phyloP scores from a whole-genome alignment of 2,888 invertebrate species.

The Axea sp. region DNA sequence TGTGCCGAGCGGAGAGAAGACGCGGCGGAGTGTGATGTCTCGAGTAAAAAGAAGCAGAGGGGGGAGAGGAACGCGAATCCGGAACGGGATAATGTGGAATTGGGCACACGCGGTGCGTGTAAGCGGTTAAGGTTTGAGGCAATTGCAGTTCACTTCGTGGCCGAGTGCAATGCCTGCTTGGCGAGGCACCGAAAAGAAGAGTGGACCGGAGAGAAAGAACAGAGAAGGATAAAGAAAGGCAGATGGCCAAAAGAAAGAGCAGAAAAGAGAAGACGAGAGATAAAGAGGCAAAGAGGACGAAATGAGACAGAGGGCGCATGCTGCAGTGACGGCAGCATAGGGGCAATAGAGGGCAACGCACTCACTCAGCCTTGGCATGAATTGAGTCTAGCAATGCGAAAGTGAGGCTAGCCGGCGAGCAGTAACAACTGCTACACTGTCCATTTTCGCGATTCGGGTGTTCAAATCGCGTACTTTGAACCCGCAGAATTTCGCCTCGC shows the following conservation, averaged over 20 bases:
- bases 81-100: constrained; percentile 71
- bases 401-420: constrained; percentile 75
- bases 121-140: constrained; percentile 74
- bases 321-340: constrained; percentile 74
- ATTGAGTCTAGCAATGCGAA: constrained; percentile 80
- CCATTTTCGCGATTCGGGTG: constrained; percentile 39
- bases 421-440: constrained; percentile 68
- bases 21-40: constrained; percentile 45
- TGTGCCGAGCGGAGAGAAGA: constrained; percentile 11
- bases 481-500: constrained; percentile 40
- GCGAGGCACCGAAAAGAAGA: constrained; percentile 62
- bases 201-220: constrained; percentile 47
- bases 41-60: constrained; percentile 30
- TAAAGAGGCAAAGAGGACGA: constrained; percentile 12
- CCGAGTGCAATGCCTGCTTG: constrained; percentile 68
- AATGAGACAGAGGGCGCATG: constrained; percentile 56
- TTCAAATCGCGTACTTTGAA: constrained; percentile 44
- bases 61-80: constrained; percentile 55
- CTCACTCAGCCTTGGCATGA: constrained; percentile 80
- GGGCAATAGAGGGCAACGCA: constrained; percentile 79
- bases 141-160: constrained; percentile 71
- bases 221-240: constrained; percentile 9
- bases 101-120: constrained; percentile 73
- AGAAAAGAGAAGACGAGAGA: constrained; percentile 1
- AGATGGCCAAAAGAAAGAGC: constrained; percentile 8